These are phyloP conservation scores for Verasper variegatus DNA, from an alignment of 2,113 vertebrate genomes.

Conservation along the genomic window DNA sequence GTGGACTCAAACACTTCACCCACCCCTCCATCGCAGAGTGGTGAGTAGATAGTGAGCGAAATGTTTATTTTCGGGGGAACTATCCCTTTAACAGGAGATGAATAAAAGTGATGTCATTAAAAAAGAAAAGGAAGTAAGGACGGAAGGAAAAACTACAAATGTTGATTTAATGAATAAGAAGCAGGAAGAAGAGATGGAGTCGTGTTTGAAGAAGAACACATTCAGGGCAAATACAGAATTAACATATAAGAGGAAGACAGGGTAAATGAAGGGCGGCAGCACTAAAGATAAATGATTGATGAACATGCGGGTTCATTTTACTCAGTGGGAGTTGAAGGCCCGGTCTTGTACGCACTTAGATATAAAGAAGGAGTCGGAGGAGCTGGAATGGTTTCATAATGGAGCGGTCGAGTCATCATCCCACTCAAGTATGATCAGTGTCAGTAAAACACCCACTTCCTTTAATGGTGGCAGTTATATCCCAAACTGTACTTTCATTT, in stretches of 20 bases:
- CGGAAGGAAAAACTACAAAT: background rate
- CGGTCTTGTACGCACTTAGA: slow-evolving; percentile 12
- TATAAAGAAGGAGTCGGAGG: slow-evolving; percentile 25
- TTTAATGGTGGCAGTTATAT: slow-evolving; percentile 26
- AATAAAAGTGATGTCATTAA: background rate
- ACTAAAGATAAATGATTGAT: background rate
- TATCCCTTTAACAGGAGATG: background rate
- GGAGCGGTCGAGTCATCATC: slow-evolving; percentile 30
- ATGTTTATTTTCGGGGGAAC: no score
- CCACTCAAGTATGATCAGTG: slow-evolving; percentile 35
- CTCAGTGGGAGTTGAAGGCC: slow-evolving; percentile 11
- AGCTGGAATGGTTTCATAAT: slow-evolving; percentile 33
- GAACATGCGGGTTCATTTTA: slow-evolving; percentile 5
- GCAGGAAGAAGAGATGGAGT: background rate
- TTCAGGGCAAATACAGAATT: background rate
- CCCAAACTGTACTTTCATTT: slow-evolving; percentile 3
- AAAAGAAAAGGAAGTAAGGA: background rate
- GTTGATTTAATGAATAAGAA: background rate
- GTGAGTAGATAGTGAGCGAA: no score
- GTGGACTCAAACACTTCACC: no score
- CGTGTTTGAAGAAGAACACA: background rate
- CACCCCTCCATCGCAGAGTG: no score
- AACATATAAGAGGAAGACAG: background rate
- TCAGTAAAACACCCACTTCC: slow-evolving; percentile 28
- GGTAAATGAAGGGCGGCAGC: background rate